Conservation (phyloP, 1,140 invertebrate genomes). For the Arctopsyche grandis region DNA sequence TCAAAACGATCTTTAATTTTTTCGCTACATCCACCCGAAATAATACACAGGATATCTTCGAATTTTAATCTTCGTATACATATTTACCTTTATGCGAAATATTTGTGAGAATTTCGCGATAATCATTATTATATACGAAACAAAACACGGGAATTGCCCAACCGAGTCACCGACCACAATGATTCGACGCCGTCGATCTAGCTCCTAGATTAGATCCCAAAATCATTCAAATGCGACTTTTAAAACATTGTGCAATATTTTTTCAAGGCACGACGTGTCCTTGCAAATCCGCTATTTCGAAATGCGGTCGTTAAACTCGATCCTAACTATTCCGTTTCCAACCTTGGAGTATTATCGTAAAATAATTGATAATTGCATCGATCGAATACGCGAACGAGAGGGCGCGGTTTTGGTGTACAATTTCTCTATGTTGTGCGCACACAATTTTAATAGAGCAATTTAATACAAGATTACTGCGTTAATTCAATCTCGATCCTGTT, state of each 20-base stretch:
- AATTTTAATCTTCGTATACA: too few species aligned
- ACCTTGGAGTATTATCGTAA: not conserved
- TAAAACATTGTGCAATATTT: not conserved
- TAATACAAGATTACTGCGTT: not conserved
- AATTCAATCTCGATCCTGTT: not conserved
- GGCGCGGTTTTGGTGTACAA: conserved; percentile 15
- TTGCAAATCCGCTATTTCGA: not conserved
- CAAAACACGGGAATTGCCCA: too few species aligned
- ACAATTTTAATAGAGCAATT: conserved; percentile 15
- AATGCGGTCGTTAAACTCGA: conserved; percentile 1
- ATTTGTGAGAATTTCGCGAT: too few species aligned
- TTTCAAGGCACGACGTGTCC: not conserved
- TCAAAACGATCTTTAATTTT: not conserved
- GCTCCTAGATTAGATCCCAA: too few species aligned
- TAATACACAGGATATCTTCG: too few species aligned
- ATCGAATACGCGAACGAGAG: not conserved
- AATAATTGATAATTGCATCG: not conserved
- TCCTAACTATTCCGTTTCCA: not conserved
- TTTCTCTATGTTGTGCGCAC: not conserved
- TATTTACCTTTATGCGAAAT: too few species aligned
- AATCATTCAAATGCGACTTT: too few species aligned
- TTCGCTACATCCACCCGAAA: not conserved
- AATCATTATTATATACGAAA: too few species aligned
- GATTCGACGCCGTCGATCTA: too few species aligned
- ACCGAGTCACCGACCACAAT: too few species aligned